Percentiles rank a stretch among this genome's conserved stretches.
Conservation (phyloP, 2,113 vertebrate genomes). For the cattle (Bos taurus) region ARS-UCD2.0 NC_037329.1:120238001-120238500, state of each 20-base stretch:
- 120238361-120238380: background rate
- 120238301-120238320: background rate
- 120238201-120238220: background rate
- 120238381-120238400: background rate
- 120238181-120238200: background rate
- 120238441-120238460: background rate
- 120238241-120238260: background rate
- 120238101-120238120: background rate
- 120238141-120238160: background rate
- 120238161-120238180: background rate
- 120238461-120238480: background rate
- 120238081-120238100: background rate
- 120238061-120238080: background rate
- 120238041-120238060: background rate
- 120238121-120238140: background rate
- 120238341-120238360: background rate
- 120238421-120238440: background rate
- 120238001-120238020: background rate
- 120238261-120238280: background rate
- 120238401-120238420: background rate
- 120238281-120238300: background rate
- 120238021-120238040: background rate
- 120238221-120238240: background rate
- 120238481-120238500: background rate
- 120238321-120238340: background rate